phyloP scores from a whole-genome alignment of 1,140 invertebrate species.

The Liolophura sinensis region DNA sequence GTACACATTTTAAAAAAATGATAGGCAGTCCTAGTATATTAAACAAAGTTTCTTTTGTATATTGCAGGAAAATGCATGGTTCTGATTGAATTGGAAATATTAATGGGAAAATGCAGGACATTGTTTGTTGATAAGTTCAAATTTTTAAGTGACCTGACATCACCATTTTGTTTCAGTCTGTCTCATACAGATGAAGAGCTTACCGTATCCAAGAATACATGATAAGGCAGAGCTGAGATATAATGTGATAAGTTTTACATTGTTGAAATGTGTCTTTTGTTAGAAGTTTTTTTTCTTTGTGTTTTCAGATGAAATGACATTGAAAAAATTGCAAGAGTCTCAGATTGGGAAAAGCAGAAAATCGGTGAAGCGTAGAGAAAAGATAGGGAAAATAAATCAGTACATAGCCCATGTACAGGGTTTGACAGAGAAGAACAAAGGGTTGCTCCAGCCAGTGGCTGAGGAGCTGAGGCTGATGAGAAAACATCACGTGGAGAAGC shows the following conservation, averaged over 20 bases:
- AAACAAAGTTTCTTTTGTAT: no score
- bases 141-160: no score
- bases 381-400: constrained; percentile 21
- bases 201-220: not conserved
- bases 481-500: constrained; percentile 68
- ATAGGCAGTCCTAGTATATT: no score
- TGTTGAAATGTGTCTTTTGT: not conserved
- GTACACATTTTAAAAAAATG: no score
- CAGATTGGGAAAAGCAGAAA: not conserved
- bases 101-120: no score
- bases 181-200: no score
- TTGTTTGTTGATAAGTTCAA: no score
- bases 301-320: constrained; percentile 1
- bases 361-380: constrained; percentile 19
- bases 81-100: no score
- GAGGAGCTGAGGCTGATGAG: constrained; percentile 40
- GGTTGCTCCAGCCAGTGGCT: not conserved
- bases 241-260: not conserved
- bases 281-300: not conserved
- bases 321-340: not conserved
- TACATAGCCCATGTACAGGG: constrained; percentile 14
- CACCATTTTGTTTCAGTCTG: no score
- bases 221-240: not conserved
- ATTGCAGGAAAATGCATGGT: no score
- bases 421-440: constrained; percentile 13